Evolutionary conservation across 2,888 invertebrate species (phyloP).

Genomic region (Coleophora deauratella): DNA sequence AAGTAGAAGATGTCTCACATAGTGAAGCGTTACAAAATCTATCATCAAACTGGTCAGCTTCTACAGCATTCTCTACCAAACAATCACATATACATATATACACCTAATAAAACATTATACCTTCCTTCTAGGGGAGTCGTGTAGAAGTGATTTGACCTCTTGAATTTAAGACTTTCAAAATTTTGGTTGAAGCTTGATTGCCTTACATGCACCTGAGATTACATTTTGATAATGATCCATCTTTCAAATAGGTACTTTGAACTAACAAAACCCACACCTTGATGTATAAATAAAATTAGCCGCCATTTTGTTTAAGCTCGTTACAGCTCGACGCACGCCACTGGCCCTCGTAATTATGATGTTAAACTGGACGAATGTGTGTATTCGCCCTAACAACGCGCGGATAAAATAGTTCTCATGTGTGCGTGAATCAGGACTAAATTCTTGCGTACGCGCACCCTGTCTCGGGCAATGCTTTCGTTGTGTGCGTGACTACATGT

Average conservation of each 20-base stretch:
- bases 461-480: conserved; percentile 19
- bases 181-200: no score
- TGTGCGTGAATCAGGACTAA: conserved; percentile 22
- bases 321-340: conserved; percentile 71
- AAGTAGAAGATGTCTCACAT: no score
- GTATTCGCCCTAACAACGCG: conserved; percentile 34
- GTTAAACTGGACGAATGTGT: conserved; percentile 35
- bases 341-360: conserved; percentile 68
- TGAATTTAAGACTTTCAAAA: no score
- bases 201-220: no score
- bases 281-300: conserved; percentile 55
- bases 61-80: no score
- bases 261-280: conserved; percentile 50
- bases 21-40: no score
- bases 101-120: no score
- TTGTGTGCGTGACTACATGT: conserved; percentile 21
- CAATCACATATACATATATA: no score
- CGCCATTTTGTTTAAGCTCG: conserved; percentile 71
- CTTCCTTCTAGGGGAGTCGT: no score
- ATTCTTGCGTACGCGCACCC: conserved; percentile 17
- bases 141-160: no score
- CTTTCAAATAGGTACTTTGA: conserved; percentile 37
- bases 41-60: no score
- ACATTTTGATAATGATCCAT: conserved; percentile 24
- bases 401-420: conserved; percentile 36